Conservation (phyloP, 2,888 invertebrate genomes). For the Tridacna gigas region DNA sequence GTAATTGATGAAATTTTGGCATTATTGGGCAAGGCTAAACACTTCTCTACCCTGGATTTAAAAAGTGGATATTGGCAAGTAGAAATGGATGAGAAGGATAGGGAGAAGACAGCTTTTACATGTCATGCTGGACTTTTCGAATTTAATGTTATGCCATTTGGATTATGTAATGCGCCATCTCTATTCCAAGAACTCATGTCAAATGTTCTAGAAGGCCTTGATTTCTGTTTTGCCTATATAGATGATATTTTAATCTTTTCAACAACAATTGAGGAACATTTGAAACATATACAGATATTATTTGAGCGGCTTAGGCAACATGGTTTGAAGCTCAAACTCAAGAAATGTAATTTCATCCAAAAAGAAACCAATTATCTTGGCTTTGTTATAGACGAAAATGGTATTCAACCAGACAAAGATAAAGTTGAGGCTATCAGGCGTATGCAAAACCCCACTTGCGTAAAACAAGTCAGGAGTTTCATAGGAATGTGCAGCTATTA, state of each 20-base stretch:
- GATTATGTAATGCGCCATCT: conserved; percentile 28
- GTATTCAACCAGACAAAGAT: conserved; percentile 39
- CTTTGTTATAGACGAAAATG: conserved; percentile 35
- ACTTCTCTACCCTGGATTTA: conserved; percentile 45
- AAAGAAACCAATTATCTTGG: conserved; percentile 47
- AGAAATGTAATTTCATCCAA: conserved; percentile 53
- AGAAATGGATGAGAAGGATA: too few relatives aligned
- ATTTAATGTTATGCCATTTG: conserved; percentile 57
- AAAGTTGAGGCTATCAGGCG: conserved; percentile 40
- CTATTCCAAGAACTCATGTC: conserved; percentile 40
- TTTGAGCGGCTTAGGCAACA: conserved; percentile 40
- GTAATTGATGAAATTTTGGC: conserved; percentile 47
- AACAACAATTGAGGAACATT: conserved; percentile 43
- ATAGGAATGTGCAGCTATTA: background rate
- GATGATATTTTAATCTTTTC: conserved; percentile 13
- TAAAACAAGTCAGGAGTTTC: conserved; percentile 19
- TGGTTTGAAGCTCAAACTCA: conserved; percentile 47
- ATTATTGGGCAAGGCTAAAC: conserved; percentile 30
- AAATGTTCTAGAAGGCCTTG: conserved; percentile 42
- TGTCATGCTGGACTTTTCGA: conserved; percentile 49
- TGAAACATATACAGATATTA: conserved; percentile 39
- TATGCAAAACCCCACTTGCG: background rate
- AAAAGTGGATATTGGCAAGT: too few relatives aligned
- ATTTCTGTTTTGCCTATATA: conserved; percentile 36
- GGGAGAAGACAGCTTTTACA: conserved; percentile 50